These are phyloP conservation scores for Drosophila pseudoobscura DNA, from an alignment of 1,140 invertebrate genomes.

Conservation along the genomic window DNA sequence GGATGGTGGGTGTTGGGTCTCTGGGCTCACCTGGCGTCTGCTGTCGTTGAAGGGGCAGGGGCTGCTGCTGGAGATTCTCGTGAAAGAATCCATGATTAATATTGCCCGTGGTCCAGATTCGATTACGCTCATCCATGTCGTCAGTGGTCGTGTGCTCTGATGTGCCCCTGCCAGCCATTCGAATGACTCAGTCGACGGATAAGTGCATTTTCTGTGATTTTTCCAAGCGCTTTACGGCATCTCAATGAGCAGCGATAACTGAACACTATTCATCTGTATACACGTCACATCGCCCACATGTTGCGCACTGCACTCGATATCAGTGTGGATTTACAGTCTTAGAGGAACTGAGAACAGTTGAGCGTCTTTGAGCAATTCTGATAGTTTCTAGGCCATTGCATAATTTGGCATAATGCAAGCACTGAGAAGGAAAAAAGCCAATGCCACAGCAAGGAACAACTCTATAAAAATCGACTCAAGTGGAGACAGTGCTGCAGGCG, in stretches of 20 bases:
- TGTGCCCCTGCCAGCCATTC: conserved; percentile 15
- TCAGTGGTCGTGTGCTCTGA: too few relatives aligned
- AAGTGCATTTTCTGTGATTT: conserved; percentile 54
- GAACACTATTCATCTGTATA: conserved; percentile 33
- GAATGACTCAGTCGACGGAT: conserved; percentile 8
- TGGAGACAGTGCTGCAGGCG: conserved; percentile 47
- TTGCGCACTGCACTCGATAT: conserved; percentile 36
- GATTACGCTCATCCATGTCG: conserved; percentile 51
- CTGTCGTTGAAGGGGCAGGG: conserved; percentile 56
- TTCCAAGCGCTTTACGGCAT: conserved; percentile 37
- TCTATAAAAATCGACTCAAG: conserved; percentile 36
- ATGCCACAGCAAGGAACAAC: conserved; percentile 9
- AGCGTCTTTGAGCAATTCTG: not conserved
- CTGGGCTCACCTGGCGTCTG: conserved; percentile 62
- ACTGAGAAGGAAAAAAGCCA: conserved; percentile 17
- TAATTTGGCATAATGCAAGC: conserved; percentile 43
- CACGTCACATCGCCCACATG: conserved; percentile 62
- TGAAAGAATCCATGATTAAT: conserved; percentile 60
- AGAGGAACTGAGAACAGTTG: not conserved
- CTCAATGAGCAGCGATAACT: conserved; percentile 33
- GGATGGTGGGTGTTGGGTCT: too few relatives aligned
- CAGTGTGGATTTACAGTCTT: not conserved
- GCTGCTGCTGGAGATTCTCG: conserved; percentile 66
- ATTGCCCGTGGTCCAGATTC: conserved; percentile 66
- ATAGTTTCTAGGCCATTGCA: conserved; percentile 24